Evolutionary conservation across 1,140 invertebrate genomes (phyloP), one percentile per base, ranked within the genome.

Genomic region (Papilio xuthus): DNA sequence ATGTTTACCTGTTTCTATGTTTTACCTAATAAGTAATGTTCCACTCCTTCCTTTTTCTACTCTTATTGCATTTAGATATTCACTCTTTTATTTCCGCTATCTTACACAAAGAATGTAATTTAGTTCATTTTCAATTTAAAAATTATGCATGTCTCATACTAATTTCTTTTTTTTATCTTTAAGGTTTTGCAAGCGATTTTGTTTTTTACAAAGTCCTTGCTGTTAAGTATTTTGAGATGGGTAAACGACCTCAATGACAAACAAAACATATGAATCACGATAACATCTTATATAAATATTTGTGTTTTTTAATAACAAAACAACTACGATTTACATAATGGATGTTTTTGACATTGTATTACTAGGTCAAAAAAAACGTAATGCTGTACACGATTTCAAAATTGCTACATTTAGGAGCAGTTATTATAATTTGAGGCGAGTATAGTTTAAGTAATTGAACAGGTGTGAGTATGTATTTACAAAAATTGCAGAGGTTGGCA

Each of bases 221-320:
- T 60, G 9, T 10, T 60, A 60, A 63, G 9, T 37, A 28, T 63
- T 63, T 63, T 13, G 7, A 28, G 56, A 28, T 67, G 60, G 23
- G 60, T 67, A 28, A 60, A 67, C 26, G 20, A 67, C 60, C 60
- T 67, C 60, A 67, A 15, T 67, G 60, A 32, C 60, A 60, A 60
- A 60, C 23, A 60, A 60, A 60, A 60, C 13, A 26, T 26, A 60
- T 60, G 23, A 60, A 60, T 60, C 23, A 28, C 20, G 56, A 60
- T 60, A 60, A 60, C 56, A 60, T 60, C 56, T 60, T 60, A 4
- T 60, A 2, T 60, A 60, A 4, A 60, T 12, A 60, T 26, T 60
- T 56, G 53, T 23, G 6, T 53, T n/a, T 60, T 60, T 60, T 60
- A 13, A 60, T 4, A 60, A 4, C 23, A 26, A 60, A 60, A 60